Evolutionary conservation across 2,888 invertebrate species (phyloP), one percentile per base, ranked within the genome.

Genomic region (Pandemis heparana): DNA sequence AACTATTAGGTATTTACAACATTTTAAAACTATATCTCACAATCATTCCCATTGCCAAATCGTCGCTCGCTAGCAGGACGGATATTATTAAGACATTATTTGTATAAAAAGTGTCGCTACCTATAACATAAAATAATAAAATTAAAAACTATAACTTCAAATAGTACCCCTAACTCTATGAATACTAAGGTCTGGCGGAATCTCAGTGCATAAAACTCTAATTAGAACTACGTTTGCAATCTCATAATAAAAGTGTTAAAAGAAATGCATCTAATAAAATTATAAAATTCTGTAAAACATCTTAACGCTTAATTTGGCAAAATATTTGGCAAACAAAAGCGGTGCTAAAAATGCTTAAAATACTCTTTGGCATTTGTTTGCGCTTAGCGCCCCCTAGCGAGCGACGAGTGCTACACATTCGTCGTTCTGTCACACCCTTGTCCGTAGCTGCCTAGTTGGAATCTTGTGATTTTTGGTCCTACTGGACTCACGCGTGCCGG

Each of bases 21-120:
- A 39, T 18, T 18, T 68, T 56, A 72, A 68, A 41, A 56, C 56
- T 56, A 56, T 56, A 56, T 56, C 23, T 56, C 56, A 56, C 23
- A 18, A 23, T 51, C n/a, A 16, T 63, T 43, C 63, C 51, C 72
- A 75, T 72, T 75, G 76, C 79, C 79, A 67, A 82, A 84, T 82
- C 87, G 85, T 87, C 91, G 87, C 89, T 89, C 85, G 83, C 84
- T 87, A 87, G 78, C 82, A 87, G 92, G 92, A 92, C 91, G 92
- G 92, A 92, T 78, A 77, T 77, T 75, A 71, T 70, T 76, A 78
- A 73, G 69, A 61, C 7, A 14, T 32, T 56, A 56, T 23, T 12
- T 23, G 10, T 23, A 56, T 23, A 23, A 56, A 23, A 56, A 23
- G 3, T 12, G 3, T 12, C 23, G 23, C 23, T 23, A 56, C 23